These are phyloP conservation scores for Willowsia nigromaculata DNA, from an alignment of 2,888 invertebrate species.

Conservation along the genomic window DNA sequence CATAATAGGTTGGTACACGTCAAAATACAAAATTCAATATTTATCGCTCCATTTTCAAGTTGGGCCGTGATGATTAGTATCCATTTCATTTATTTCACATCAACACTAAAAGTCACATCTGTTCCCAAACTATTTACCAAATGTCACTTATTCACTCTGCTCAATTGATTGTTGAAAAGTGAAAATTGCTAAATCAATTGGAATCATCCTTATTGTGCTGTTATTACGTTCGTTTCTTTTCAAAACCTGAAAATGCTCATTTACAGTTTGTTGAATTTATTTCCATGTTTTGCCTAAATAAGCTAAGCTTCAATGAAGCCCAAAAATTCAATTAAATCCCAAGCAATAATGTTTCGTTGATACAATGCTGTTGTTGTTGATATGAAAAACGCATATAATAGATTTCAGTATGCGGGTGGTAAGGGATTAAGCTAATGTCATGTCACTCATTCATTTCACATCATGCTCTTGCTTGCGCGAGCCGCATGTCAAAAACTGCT, in stretches of 20 bases:
- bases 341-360: neutral
- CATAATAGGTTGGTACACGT: too few relatives aligned
- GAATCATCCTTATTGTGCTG: neutral
- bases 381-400: slow-evolving; percentile 19
- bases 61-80: neutral
- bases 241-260: neutral
- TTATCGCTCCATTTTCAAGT: too few relatives aligned
- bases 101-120: slow-evolving; percentile 57
- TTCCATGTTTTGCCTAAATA: neutral
- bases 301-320: neutral
- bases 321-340: slow-evolving; percentile 43
- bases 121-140: slow-evolving; percentile 52
- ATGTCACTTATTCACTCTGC: slow-evolving; percentile 43
- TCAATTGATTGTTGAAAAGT: slow-evolving; percentile 60
- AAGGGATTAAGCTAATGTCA: slow-evolving; percentile 58
- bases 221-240: neutral
- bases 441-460: slow-evolving; percentile 52
- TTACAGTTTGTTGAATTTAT: slow-evolving; percentile 8
- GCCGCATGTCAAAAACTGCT: slow-evolving; percentile 59
- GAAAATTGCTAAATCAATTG: slow-evolving; percentile 49
- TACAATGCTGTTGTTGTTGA: slow-evolving; percentile 6
- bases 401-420: slow-evolving; percentile 53
- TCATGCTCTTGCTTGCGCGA: slow-evolving; percentile 51
- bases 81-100: slow-evolving; percentile 12
- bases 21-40: too few relatives aligned